phyloP scores from a whole-genome alignment of 2,888 invertebrate genomes.

The Mesopsocus fuscifrons region DNA sequence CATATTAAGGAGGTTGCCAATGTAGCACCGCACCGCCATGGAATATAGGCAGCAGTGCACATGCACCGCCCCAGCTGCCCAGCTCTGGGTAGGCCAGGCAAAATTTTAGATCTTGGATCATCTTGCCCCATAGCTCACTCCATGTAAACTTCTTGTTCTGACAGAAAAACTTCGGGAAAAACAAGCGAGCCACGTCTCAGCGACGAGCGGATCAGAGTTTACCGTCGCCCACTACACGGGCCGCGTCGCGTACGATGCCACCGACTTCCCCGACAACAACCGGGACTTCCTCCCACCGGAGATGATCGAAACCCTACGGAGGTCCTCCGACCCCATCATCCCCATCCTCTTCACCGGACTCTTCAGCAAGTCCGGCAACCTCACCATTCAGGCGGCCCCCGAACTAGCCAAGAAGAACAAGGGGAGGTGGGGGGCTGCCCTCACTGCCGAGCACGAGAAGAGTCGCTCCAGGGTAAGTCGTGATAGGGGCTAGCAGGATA shows the following conservation, averaged over 20 bases:
- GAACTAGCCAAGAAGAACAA: conserved; percentile 20
- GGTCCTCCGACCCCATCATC: conserved; percentile 48
- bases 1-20: conserved; percentile 17
- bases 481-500: no score
- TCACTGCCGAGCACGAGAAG: conserved; percentile 29
- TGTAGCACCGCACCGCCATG: no score
- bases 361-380: conserved; percentile 67
- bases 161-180: conserved; percentile 28
- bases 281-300: conserved; percentile 80
- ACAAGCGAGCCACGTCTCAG: conserved; percentile 34
- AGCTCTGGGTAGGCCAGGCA: no score
- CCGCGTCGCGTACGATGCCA: conserved; percentile 63
- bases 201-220: conserved; percentile 46
- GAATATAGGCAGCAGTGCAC: no score
- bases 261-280: conserved; percentile 74
- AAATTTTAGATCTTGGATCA: no score
- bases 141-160: no score
- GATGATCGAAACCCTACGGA: conserved; percentile 68
- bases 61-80: no score
- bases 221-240: conserved; percentile 82
- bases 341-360: conserved; percentile 66
- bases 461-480: conserved; percentile 31
- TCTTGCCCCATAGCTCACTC: no score
- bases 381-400: conserved; percentile 33
- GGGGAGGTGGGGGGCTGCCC: conserved; percentile 27